Percentiles rank a stretch among this genome's conserved stretches.
Conservation (phyloP, 2,888 invertebrate genomes). For the Heterodera filipjevi region DNA sequence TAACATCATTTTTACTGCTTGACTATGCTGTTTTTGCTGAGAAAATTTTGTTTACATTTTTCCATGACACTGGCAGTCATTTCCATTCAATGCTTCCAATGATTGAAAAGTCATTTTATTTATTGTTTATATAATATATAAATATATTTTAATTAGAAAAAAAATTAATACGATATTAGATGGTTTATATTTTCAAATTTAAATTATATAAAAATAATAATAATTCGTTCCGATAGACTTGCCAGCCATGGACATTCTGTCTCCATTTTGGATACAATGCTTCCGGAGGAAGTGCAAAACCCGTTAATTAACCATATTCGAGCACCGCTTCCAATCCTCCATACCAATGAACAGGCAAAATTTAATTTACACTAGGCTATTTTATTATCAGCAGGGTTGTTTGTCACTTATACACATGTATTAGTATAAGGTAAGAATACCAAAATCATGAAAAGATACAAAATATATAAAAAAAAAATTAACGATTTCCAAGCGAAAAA, state of each 20-base stretch:
- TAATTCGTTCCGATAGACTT: constrained; percentile 14
- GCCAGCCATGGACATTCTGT: constrained; percentile 30
- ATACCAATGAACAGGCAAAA: background rate
- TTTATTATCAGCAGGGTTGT: no score
- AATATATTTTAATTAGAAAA: constrained; percentile 1
- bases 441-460: no score
- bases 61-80: constrained; percentile 29
- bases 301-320: background rate
- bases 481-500: no score
- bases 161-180: background rate
- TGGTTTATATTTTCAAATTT: background rate
- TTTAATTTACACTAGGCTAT: no score
- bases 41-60: constrained; percentile 29
- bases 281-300: background rate
- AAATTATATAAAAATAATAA: background rate
- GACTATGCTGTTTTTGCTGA: background rate
- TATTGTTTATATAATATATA: background rate
- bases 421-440: no score
- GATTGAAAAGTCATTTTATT: constrained; percentile 18
- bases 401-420: no score
- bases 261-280: constrained; percentile 27
- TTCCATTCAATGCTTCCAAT: constrained; percentile 24
- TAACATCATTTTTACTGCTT: background rate
- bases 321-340: background rate
- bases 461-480: no score